phyloP scores from a whole-genome alignment of 1,140 invertebrate genomes.

The Ptiloglossa arizonensis region DNA sequence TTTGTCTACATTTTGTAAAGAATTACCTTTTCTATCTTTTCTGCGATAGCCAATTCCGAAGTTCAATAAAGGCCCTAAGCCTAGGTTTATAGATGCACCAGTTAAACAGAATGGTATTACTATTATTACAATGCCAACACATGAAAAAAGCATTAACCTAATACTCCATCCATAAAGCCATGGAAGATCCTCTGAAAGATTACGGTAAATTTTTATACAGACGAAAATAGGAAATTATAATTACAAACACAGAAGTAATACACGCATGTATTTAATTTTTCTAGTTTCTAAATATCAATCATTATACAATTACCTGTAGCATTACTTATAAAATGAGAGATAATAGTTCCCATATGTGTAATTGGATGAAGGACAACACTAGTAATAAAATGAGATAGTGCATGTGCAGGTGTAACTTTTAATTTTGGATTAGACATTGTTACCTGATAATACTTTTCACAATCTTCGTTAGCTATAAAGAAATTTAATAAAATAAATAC shows the following conservation, averaged over 20 bases:
- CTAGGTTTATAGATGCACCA: slow-evolving; percentile 59
- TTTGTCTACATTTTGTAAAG: background rate
- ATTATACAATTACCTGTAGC: slow-evolving; percentile 63
- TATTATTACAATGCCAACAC: slow-evolving; percentile 42
- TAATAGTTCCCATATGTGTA: slow-evolving; percentile 46
- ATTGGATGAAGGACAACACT: slow-evolving; percentile 62
- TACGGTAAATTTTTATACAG: background rate
- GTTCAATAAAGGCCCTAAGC: slow-evolving; percentile 57
- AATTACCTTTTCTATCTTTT: slow-evolving; percentile 11
- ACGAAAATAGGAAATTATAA: background rate
- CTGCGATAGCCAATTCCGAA: slow-evolving; percentile 16
- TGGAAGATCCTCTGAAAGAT: slow-evolving; percentile 35
- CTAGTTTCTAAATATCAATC: background rate
- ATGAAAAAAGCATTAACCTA: slow-evolving; percentile 27
- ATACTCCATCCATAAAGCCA: slow-evolving; percentile 2
- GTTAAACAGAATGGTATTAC: slow-evolving; percentile 47
- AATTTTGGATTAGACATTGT: slow-evolving; percentile 66
- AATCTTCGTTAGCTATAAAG: slow-evolving; percentile 58
- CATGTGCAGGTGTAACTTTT: slow-evolving; percentile 70
- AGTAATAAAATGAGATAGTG: slow-evolving; percentile 65
- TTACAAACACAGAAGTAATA: background rate
- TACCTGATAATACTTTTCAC: slow-evolving; percentile 68
- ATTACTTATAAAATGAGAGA: slow-evolving; percentile 63
- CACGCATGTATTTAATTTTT: background rate
- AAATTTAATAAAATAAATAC: background rate